Evolutionary conservation across 2,888 invertebrate species (phyloP), one percentile per base, ranked within the genome.

Genomic region (Syritta pipiens): DNA sequence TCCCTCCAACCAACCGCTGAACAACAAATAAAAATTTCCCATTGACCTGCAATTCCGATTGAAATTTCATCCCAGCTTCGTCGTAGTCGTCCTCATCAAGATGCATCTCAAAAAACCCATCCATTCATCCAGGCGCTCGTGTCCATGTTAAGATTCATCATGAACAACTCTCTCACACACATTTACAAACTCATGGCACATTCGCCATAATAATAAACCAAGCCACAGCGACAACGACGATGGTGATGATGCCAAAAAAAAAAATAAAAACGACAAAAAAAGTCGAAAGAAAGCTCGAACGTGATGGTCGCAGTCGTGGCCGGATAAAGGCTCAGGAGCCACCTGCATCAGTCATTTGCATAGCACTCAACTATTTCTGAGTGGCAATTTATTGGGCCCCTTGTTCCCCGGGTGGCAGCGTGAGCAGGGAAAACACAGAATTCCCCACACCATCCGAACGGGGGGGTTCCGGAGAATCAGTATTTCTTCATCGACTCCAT

Each of bases 291-390:
- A 71, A 65, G 63, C 48, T 40, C 44, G 14, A 77, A 59, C 71
- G 55, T 72, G 62, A 62, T 67, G 44, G 19, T 55, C 53, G 46
- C 46, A 48, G 53, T 75, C 42, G 62, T 69, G 48, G 42, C 30
- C 32, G 46, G 55, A 55, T 26, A 60, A 37, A 76, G 79, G 22
- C 72, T 49, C 67, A 37, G 51, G 20, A 68, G 79, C 79, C 79
- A 79, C 79, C 79, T 79, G 79, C 79, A 79, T 74, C 67, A 79
- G 67, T 79, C 74, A 79, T 79, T 79, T 79, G 79, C 79, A 79
- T 79, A 79, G 72, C 55, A 79, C 79, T 79, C 74, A 74, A 79
- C 79, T 79, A 79, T 79, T 79, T 74, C 57, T 79, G 79, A 79
- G 74, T 79, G 79, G 79, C 79, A 79, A 79, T 79, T 79, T 79